Evolutionary conservation across 2,113 vertebrate species (phyloP).

Genomic region (human (Homo sapiens)): GRCh38 chr12:50415001-50415500

Average conservation of each 20-base stretch:
- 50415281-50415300: not conserved
- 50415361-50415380: not conserved
- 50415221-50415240: too few relatives aligned
- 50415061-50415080: too few relatives aligned
- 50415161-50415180: too few relatives aligned
- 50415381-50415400: not conserved
- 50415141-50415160: too few relatives aligned
- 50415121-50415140: too few relatives aligned
- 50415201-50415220: too few relatives aligned
- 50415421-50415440: constrained; percentile 6
- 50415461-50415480: not conserved
- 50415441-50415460: not conserved
- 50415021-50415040: too few relatives aligned
- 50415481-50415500: not conserved
- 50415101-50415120: too few relatives aligned
- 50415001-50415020: too few relatives aligned
- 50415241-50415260: not conserved
- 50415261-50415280: not conserved
- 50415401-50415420: not conserved
- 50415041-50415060: too few relatives aligned
- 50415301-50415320: not conserved
- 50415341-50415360: not conserved
- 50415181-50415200: too few relatives aligned
- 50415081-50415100: too few relatives aligned
- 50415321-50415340: not conserved